Conservation (phyloP, 1,140 invertebrate genomes). For the Paralvinella palmiformis region DNA sequence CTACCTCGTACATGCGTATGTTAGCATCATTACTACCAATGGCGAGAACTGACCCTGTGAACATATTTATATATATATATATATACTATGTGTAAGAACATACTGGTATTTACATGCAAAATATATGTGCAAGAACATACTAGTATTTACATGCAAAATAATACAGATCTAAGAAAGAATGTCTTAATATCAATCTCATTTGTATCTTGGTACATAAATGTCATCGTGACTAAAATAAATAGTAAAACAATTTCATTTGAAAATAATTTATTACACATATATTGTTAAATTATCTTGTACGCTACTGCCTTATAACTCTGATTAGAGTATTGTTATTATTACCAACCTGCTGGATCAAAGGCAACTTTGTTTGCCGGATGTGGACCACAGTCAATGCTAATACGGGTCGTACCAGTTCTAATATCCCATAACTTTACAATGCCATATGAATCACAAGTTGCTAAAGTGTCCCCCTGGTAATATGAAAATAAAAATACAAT, state of each 20-base stretch:
- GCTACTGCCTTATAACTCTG: no score
- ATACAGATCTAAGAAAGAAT: no score
- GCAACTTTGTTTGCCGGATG: conserved; percentile 46
- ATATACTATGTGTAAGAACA: no score
- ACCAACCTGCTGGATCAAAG: conserved; percentile 44
- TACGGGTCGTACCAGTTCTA: conserved; percentile 39
- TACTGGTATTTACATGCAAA: no score
- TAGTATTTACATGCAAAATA: no score
- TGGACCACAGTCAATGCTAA: conserved; percentile 44
- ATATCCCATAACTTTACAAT: conserved; percentile 50
- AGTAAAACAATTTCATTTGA: neutral
- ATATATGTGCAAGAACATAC: no score
- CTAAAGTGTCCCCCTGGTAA: conserved; percentile 46
- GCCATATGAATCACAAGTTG: conserved; percentile 50
- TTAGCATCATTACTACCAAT: conserved; percentile 46
- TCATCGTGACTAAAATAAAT: no score
- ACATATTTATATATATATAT: no score
- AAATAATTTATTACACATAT: neutral
- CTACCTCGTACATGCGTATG: conserved; percentile 48
- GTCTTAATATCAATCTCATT: no score
- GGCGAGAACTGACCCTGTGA: conserved; percentile 37
- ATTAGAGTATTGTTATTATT: no score
- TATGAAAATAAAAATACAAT: neutral
- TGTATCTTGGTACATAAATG: no score
- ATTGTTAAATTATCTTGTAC: neutral